Base-by-base conservation (phyloP, 1,140 invertebrate species). In the Acromyrmex echinatior region DNA sequence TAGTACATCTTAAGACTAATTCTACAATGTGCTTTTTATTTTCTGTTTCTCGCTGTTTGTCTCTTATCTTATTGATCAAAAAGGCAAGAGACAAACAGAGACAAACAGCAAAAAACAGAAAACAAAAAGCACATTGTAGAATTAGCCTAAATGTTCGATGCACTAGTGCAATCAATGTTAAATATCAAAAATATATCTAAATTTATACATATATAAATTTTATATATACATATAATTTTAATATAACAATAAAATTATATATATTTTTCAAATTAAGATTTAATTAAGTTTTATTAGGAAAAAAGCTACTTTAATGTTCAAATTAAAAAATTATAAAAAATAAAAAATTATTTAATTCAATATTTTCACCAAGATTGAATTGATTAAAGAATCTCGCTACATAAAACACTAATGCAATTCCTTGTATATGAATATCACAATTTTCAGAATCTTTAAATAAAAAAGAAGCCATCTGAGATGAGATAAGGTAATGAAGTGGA, bases 361-460 rank as follows among this genome's bases (percentile, higher is more conserved):
- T 25, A 28, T 60, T 62, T 60, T 77, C 45, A 31, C 49, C 25
- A n/a, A 53, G 25, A 18, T 28, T 6, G 9, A 31, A 18, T 74
- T 7, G 2, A 60, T 76, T 12, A 60, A 14, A 45, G 3, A 31
- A 21, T 60, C 14, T n/a, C 76, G 14, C 16, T 45, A 25, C 12
- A n/a, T 35, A 10, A 45, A 45, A 45, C 21, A 53, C 25, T 9
- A 14, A 28, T 4, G 25, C 14, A 18, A 31, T 58, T 60, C 6
- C 14, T 12, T n/a, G 5, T 28, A 45, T 58, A 1, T 73, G 9
- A 18, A 35, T 12, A 21, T 62, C 14, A 39, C 35, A 31, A 9
- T 28, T 74, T 49, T 74, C 70, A 12, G n/a, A 71, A 74, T 84
- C 14, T 51, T 14, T 10, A 16, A 35, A 49, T 25, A 51, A 84